phyloP scores from a whole-genome alignment of 2,888 invertebrate genomes.

The Sphecodes monilicornis region DNA sequence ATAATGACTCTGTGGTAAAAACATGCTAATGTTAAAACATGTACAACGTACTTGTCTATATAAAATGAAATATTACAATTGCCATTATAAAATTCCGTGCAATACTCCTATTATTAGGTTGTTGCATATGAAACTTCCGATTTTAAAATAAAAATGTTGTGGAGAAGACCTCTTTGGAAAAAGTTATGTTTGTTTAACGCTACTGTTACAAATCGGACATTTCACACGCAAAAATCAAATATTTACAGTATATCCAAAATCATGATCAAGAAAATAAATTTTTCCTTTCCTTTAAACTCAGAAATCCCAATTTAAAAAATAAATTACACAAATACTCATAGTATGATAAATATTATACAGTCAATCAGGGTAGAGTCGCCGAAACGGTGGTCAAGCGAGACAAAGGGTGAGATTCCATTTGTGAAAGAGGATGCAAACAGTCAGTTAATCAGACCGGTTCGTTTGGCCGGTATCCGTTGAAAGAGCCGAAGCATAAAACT shows the following conservation, averaged over 20 bases:
- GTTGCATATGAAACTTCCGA: too few species aligned
- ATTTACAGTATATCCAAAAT: background rate
- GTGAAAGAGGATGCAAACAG: background rate
- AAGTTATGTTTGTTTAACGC: too few species aligned
- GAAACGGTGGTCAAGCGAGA: background rate
- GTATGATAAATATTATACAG: background rate
- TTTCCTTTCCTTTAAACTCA: background rate
- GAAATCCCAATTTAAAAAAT: background rate
- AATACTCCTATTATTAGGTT: too few species aligned
- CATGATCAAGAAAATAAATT: background rate
- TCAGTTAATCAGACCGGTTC: conserved; percentile 12
- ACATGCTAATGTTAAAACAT: too few species aligned
- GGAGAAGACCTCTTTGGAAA: too few species aligned
- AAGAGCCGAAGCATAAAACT: conserved; percentile 18
- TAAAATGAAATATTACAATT: too few species aligned
- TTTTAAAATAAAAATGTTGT: too few species aligned
- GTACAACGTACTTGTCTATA: too few species aligned
- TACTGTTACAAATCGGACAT: too few species aligned
- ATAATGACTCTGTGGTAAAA: too few species aligned
- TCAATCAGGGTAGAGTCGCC: background rate
- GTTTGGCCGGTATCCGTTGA: background rate
- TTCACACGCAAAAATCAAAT: too few species aligned
- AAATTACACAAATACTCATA: background rate
- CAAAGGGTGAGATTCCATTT: background rate
- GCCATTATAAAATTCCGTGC: too few species aligned